Percentiles rank a stretch among this genome's conserved stretches.
phyloP scores from a whole-genome alignment of 2,113 vertebrate genomes.

The Hypanus sabinus region DNA sequence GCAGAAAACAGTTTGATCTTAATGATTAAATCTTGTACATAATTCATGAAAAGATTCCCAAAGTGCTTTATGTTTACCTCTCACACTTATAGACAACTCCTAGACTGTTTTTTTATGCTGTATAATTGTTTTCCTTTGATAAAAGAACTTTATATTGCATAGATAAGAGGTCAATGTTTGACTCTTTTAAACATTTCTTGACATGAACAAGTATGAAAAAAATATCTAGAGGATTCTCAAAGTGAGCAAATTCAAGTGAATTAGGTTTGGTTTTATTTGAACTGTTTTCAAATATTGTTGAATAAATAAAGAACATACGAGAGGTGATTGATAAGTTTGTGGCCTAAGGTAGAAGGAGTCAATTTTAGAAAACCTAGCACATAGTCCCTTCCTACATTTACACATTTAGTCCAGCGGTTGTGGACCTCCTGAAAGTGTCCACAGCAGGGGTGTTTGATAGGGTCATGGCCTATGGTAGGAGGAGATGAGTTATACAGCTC shows the following conservation, averaged over 20 bases:
- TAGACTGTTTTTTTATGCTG: not conserved
- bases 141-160: not conserved
- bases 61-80: conserved; percentile 15
- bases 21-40: conserved; percentile 20
- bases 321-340: no score
- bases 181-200: not conserved
- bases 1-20: not conserved
- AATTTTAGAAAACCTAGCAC: no score
- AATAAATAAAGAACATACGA: not conserved
- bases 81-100: not conserved
- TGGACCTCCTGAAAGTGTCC: no score
- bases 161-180: not conserved
- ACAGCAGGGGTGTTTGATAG: no score
- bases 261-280: not conserved
- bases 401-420: no score
- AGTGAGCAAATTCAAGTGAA: not conserved
- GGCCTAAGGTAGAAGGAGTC: no score
- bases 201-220: not conserved
- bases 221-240: conserved; percentile 12
- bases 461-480: no score
- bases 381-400: no score
- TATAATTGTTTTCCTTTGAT: conserved; percentile 20
- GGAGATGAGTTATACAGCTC: no score
- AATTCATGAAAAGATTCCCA: conserved; percentile 16
- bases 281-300: not conserved